Conservation (phyloP, 2,888 invertebrate species). For the Amphipyra berbera region DNA sequence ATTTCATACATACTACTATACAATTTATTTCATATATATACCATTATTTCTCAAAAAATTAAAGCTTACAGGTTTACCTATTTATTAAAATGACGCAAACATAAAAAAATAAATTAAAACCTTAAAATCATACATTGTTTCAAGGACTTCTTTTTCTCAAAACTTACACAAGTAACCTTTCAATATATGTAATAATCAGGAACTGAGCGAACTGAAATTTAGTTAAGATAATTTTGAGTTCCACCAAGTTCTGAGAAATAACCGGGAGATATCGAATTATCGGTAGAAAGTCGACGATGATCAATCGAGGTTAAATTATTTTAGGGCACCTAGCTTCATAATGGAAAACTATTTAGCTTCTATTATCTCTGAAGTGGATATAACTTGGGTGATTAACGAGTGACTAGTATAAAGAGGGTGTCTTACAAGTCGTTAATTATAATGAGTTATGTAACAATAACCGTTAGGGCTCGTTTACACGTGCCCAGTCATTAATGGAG, state of each 20-base stretch:
- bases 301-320: slow-evolving; percentile 19
- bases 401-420: slow-evolving; percentile 15
- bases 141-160: too few species aligned
- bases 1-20: too few species aligned
- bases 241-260: slow-evolving; percentile 1
- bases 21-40: too few species aligned
- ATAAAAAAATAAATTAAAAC: too few species aligned
- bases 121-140: too few species aligned
- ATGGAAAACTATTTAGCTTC: slow-evolving; percentile 29
- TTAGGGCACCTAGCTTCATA: slow-evolving; percentile 14
- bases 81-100: too few species aligned
- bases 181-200: too few species aligned
- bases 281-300: slow-evolving; percentile 16
- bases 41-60: too few species aligned
- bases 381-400: slow-evolving; percentile 42
- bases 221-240: slow-evolving; percentile 13
- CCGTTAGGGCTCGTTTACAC: slow-evolving; percentile 10
- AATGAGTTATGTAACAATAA: slow-evolving; percentile 27
- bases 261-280: slow-evolving; percentile 26
- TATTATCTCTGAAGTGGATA: slow-evolving; percentile 27
- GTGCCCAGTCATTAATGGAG: not conserved
- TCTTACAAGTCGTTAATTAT: slow-evolving; percentile 32
- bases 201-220: slow-evolving; percentile 3
- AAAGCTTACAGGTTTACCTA: too few species aligned
- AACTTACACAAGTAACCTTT: too few species aligned